phyloP scores from a whole-genome alignment of 2,888 invertebrate species.

The Spatulosminthurus flaviceps region DNA sequence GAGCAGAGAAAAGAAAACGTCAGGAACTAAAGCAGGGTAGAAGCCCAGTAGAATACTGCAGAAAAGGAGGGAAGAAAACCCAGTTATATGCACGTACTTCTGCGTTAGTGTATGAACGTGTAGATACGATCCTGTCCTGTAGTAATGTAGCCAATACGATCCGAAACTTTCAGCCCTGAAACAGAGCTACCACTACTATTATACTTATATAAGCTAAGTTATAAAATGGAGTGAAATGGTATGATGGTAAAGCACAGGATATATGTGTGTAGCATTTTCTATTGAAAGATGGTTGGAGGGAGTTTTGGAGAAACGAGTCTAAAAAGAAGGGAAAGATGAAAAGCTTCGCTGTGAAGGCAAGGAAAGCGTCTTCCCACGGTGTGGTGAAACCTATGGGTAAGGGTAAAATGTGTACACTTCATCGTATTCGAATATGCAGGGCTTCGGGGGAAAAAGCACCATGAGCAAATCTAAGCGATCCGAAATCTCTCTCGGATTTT shows the following conservation, averaged over 20 bases:
- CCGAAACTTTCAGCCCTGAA: too few species aligned
- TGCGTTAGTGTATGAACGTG: not conserved
- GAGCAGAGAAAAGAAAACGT: conserved; percentile 18
- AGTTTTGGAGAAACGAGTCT: conserved; percentile 31
- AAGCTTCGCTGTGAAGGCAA: conserved; percentile 26
- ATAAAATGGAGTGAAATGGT: not conserved
- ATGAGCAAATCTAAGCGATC: conserved; percentile 35
- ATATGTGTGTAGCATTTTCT: not conserved
- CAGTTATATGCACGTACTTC: not conserved
- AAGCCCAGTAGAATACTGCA: conserved; percentile 24
- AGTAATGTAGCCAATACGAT: not conserved
- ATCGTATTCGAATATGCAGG: not conserved
- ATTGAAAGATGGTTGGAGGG: conserved; percentile 33
- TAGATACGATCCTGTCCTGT: not conserved
- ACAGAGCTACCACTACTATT: not conserved
- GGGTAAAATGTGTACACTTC: conserved; percentile 16
- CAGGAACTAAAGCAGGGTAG: not conserved
- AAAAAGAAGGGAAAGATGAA: conserved; percentile 34
- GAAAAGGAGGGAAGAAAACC: conserved; percentile 31
- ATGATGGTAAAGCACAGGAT: conserved; percentile 19
- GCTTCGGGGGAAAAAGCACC: conserved; percentile 23
- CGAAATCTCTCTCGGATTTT: conserved; percentile 43
- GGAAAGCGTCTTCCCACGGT: conserved; percentile 40
- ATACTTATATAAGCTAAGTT: not conserved
- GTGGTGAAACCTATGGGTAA: conserved; percentile 14